Evolutionary conservation across 2,888 invertebrate species (phyloP), one percentile per base, ranked within the genome.

Genomic region (Drosophila longiperda): DNA sequence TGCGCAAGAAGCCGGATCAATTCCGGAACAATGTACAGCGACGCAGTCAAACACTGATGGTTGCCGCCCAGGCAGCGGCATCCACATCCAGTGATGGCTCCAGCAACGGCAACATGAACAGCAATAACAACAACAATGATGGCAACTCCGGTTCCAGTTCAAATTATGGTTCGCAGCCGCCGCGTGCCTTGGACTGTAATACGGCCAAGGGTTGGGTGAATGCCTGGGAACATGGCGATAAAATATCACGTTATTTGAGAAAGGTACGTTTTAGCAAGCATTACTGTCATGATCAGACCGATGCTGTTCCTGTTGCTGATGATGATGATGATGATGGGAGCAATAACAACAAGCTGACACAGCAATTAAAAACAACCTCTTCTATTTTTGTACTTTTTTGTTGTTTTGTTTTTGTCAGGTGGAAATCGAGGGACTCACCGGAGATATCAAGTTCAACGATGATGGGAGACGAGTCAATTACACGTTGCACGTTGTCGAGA

Each of bases 151-250:
- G 71, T 9, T 53, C 71, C 11, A 36, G 73, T 40, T 69, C 69
- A 32, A 66, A 50, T 63, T 80, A 67, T 32, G 66, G 89, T 69
- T 86, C 76, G 48, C 80, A 86, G 38, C 86, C 92, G 45, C 86
- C 92, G 50, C 92, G 93, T 68, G 90, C 97, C 17, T 94, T 98
- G 77, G 98, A 98, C 92, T 98, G 98, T 93, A 97, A 97, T 90
- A 95, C 96, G 36, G 96, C 96, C 40, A 96, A 96, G 84, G 96
- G 96, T 64, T 97, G 97, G 96, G 96, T 97, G 23, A 96, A 96
- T 62, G 96, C 97, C 1, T 98, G 97, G 95, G 98, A 98, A 91
- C 97, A 98, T 89, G 98, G 98, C 6, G 97, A 98, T 92, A 97
- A 97, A 94, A 98, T 98, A 90, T 97, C 97, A 23, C 95, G 96